A percentile compares a stretch with the other conserved stretches of the same genome.
phyloP scores from a whole-genome alignment of 1,140 invertebrate genomes.

The Drosophila paulistorum region DNA sequence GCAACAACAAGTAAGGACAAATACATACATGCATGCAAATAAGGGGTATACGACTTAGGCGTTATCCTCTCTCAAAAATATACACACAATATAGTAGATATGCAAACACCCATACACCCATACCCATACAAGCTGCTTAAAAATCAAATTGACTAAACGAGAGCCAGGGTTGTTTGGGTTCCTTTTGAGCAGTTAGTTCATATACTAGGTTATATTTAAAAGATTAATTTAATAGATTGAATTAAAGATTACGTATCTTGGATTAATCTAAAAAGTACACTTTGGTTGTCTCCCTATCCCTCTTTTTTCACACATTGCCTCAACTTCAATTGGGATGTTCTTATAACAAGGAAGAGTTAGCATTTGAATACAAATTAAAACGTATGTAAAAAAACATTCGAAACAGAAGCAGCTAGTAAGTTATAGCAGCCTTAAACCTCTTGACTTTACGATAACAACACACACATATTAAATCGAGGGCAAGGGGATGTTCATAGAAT shows the following conservation, averaged over 20 bases:
- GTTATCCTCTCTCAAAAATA: constrained; percentile 20
- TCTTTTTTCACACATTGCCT: not conserved
- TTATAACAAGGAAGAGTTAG: constrained; percentile 50
- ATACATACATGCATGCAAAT: constrained; percentile 7
- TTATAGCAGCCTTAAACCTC: constrained; percentile 48
- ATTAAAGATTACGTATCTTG: too few species aligned
- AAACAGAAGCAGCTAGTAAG: constrained; percentile 42
- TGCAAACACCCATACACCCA: too few species aligned
- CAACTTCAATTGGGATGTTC: not conserved
- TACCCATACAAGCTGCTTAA: not conserved
- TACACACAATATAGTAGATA: not conserved
- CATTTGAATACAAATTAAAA: constrained; percentile 79
- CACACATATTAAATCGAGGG: not conserved
- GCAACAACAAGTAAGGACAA: constrained; percentile 44
- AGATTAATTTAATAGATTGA: too few species aligned
- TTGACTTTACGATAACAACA: constrained; percentile 42
- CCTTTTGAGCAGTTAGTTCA: too few species aligned
- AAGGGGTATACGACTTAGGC: constrained; percentile 42
- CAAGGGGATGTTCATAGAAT: not conserved
- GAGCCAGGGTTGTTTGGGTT: too few species aligned
- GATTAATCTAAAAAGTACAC: too few species aligned
- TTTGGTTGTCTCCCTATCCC: too few species aligned
- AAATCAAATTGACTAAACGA: not conserved
- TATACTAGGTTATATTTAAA: too few species aligned
- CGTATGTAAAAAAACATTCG: constrained; percentile 38